A percentile compares a stretch with the other conserved stretches of the same genome.
Conservation (phyloP, 2,113 vertebrate species). For the Sialia sialis region DNA sequence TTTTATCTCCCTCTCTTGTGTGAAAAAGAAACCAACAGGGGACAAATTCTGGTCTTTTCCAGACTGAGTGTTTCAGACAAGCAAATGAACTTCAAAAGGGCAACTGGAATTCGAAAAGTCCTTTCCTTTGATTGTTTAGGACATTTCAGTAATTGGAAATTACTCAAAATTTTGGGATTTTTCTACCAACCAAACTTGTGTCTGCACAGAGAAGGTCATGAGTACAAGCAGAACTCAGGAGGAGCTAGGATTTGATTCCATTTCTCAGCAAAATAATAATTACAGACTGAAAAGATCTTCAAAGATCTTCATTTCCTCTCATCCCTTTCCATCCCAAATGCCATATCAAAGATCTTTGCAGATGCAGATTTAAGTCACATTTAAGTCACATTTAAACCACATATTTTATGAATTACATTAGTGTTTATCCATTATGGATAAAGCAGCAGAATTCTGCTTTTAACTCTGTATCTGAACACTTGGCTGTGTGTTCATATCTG, state of each 20-base stretch:
- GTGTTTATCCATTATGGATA: not conserved
- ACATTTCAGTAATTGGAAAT: not conserved
- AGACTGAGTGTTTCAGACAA: not conserved
- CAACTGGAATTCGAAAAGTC: not conserved
- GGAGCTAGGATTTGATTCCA: too few relatives aligned
- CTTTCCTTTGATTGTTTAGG: not conserved
- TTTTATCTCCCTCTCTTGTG: not conserved
- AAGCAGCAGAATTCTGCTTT: not conserved
- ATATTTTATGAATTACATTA: not conserved
- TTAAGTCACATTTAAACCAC: not conserved
- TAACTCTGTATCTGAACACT: accelerated
- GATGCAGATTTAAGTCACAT: not conserved
- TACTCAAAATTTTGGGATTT: not conserved
- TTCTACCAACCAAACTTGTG: not conserved
- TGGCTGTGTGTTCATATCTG: not conserved
- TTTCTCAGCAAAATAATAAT: too few relatives aligned
- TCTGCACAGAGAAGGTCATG: not conserved
- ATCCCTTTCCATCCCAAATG: too few relatives aligned
- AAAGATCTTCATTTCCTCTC: too few relatives aligned
- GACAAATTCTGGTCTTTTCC: not conserved
- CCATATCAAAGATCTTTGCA: not conserved
- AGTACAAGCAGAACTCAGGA: accelerated
- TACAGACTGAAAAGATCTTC: too few relatives aligned
- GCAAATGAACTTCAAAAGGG: not conserved
- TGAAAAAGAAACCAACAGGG: not conserved